Percentiles rank a stretch among this genome's conserved stretches.
These are phyloP conservation scores for Galeopterus variegatus DNA, from an alignment of 2,113 vertebrate genomes.

Conservation along the genomic window DNA sequence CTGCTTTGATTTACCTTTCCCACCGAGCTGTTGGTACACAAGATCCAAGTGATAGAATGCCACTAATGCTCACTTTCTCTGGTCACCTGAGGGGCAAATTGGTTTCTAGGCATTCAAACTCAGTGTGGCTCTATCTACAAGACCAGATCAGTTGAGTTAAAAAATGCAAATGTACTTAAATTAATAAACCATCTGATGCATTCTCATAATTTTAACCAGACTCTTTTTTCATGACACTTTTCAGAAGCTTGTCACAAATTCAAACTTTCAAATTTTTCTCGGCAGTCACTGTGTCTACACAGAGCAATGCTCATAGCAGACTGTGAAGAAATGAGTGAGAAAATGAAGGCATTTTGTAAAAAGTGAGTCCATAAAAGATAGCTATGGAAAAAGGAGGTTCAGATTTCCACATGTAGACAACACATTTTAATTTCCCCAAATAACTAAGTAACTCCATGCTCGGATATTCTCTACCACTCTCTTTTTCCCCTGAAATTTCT, in stretches of 20 bases:
- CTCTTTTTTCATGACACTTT: background rate
- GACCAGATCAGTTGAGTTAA: background rate
- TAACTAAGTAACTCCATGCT: background rate
- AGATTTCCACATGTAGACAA: background rate
- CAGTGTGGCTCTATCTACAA: background rate
- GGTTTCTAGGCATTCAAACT: constrained; percentile 8
- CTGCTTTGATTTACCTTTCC: constrained; percentile 67
- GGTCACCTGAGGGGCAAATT: background rate
- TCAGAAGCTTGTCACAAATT: background rate
- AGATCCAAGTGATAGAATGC: background rate
- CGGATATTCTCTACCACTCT: background rate
- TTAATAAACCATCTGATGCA: background rate
- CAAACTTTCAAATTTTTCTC: background rate
- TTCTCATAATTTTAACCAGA: background rate
- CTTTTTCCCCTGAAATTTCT: background rate
- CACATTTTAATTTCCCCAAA: background rate
- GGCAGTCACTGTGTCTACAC: background rate
- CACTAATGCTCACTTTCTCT: background rate
- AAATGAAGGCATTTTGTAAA: background rate
- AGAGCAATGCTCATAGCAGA: background rate
- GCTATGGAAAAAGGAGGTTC: background rate
- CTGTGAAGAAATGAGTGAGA: background rate
- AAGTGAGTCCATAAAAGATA: background rate
- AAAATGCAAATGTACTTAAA: background rate
- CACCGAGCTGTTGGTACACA: background rate